Conservation (phyloP, 2,113 vertebrate genomes). For the Campylomormyrus numenius region DNA sequence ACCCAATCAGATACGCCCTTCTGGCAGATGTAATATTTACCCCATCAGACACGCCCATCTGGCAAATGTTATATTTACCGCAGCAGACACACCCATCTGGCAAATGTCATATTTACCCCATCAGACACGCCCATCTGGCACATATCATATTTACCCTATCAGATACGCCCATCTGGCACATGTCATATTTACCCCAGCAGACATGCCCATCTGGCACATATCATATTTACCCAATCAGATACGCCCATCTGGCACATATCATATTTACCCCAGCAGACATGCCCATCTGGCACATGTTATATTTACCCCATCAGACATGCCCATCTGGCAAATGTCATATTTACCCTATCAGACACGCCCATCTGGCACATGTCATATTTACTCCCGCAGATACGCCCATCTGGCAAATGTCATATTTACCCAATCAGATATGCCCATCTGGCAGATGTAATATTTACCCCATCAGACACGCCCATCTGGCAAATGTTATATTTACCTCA, state of each 20-base stretch:
- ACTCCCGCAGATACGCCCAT: neutral
- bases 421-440: neutral
- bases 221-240: neutral
- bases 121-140: neutral
- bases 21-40: neutral
- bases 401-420: neutral
- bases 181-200: too few relatives aligned
- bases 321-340: neutral
- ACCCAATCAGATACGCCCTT: neutral
- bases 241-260: neutral
- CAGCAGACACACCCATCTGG: neutral
- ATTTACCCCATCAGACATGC: neutral
- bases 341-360: neutral
- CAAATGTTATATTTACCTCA: neutral
- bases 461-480: neutral
- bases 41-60: neutral
- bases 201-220: too few relatives aligned
- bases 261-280: neutral
- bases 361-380: neutral
- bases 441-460: neutral
- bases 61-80: neutral
- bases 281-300: neutral
- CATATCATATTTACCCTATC: neutral
- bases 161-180: too few relatives aligned
- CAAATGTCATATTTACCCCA: neutral